Evolutionary conservation across 2,888 invertebrate species (phyloP), one percentile per base, ranked within the genome.

Genomic region (Ophion costatus): DNA sequence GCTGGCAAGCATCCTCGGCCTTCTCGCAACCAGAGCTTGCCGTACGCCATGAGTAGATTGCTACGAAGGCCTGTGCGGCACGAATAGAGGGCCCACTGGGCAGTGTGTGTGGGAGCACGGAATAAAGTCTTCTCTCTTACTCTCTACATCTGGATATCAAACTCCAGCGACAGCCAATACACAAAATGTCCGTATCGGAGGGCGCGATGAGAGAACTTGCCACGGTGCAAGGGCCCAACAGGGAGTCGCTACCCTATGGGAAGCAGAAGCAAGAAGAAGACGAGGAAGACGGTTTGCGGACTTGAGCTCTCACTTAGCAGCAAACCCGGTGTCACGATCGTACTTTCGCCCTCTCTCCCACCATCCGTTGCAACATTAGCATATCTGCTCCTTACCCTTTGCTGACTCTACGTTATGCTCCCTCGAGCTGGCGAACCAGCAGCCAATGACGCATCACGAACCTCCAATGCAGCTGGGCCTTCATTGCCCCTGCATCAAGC

Each of bases 221-320:
- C 79, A 74, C 69, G 70, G 71, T 71, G 70, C 83, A 69, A 85
- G 77, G 75, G 81, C 64, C 64, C 73, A 57, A 56, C 33, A 38
- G n/a, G 38, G 33, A 78, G 70, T 51, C 70, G 66, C 74, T 75
- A 56, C 45, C 75, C 63, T 63, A 74, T 70, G 78, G 67, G 67
- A 61, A 64, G 67, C n/a, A 17, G 66, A 71, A 71, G 7, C 38
- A 73, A 71, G 57, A 64, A 66, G 70, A 77, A 61, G 70, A 73
- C 69, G 75, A 69, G 45, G 80, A 82, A 89, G 89, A 90, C 89
- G 90, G 87, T 89, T 88, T 89, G 89, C 77, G 81, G 80, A 81
- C 91, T 93, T 93, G 93, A 93, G 93, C 93, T 93, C 93, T 93
- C 91, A 93, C 93, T 93, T 93, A 93, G 92, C 91, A 89, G 91